phyloP scores from a whole-genome alignment of 2,888 invertebrate genomes.

The Diarsia mendica region DNA sequence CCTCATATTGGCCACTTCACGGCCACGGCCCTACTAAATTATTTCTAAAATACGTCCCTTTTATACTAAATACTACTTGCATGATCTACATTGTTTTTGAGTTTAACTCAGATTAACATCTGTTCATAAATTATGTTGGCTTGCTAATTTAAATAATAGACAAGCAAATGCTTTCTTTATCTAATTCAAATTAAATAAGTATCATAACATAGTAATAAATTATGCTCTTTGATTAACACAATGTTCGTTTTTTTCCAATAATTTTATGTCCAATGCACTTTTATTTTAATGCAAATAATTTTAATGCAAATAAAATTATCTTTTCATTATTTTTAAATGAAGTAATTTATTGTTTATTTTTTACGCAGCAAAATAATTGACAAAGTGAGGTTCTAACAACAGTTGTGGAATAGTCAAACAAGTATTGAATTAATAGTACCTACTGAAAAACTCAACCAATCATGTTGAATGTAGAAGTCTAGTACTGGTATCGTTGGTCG shows the following conservation, averaged over 20 bases:
- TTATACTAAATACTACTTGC: slow-evolving; percentile 10
- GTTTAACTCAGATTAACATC: not conserved
- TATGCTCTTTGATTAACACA: not conserved
- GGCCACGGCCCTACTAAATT: not conserved
- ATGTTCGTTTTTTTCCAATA: not conserved
- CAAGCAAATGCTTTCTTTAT: not conserved
- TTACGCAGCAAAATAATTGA: not conserved
- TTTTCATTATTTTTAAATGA: not conserved
- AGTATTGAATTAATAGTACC: no score
- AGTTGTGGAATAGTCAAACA: not conserved
- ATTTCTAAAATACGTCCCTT: not conserved
- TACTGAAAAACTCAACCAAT: no score
- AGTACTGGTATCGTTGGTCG: no score
- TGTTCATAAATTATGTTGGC: not conserved
- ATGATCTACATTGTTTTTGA: not conserved
- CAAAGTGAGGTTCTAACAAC: not conserved
- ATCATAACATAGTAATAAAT: not conserved
- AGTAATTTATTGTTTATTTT: not conserved
- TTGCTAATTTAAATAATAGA: not conserved
- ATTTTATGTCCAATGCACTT: not conserved
- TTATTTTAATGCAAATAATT: not conserved
- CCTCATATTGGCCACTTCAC: slow-evolving; percentile 27
- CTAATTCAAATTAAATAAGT: not conserved
- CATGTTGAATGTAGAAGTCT: no score
- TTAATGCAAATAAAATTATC: not conserved